Conservation (phyloP, 1,140 invertebrate genomes). For the Galendromus occidentalis region DNA sequence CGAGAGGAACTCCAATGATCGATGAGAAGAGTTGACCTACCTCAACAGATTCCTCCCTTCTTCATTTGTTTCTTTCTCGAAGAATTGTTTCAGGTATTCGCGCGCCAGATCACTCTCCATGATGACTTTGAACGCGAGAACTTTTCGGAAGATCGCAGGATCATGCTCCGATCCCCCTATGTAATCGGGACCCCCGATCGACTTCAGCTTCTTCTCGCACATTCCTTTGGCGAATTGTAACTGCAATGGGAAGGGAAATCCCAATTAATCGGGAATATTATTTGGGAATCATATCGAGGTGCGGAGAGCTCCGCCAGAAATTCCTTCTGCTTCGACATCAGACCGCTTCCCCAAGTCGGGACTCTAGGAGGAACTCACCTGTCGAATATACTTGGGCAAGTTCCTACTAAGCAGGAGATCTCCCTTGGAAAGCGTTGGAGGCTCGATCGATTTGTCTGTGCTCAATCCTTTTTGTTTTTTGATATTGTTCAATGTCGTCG, state of each 20-base stretch:
- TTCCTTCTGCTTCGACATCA: too few species aligned
- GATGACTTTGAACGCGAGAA: constrained; percentile 30
- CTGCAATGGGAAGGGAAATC: constrained; percentile 15
- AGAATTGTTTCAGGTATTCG: constrained; percentile 50
- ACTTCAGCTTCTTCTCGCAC: constrained; percentile 54
- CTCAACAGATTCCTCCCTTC: background rate
- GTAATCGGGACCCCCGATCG: constrained; percentile 51
- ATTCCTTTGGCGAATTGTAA: constrained; percentile 51
- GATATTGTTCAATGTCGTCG: constrained; percentile 67
- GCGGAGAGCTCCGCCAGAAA: too few species aligned
- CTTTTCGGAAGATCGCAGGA: constrained; percentile 21
- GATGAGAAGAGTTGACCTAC: background rate
- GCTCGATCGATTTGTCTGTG: constrained; percentile 25
- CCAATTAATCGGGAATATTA: constrained; percentile 7
- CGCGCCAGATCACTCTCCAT: constrained; percentile 28
- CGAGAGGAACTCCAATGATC: too few species aligned
- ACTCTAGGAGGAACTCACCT: too few species aligned
- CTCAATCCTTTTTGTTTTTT: constrained; percentile 61
- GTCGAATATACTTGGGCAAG: constrained; percentile 39
- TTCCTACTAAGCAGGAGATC: constrained; percentile 33
- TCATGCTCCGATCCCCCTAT: constrained; percentile 4
- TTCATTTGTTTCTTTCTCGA: constrained; percentile 43
- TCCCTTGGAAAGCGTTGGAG: constrained; percentile 29
- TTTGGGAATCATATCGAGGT: background rate
- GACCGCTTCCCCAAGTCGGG: too few species aligned